Conservation (phyloP, 1,140 invertebrate species). For the Trachelipus rathkii region DNA sequence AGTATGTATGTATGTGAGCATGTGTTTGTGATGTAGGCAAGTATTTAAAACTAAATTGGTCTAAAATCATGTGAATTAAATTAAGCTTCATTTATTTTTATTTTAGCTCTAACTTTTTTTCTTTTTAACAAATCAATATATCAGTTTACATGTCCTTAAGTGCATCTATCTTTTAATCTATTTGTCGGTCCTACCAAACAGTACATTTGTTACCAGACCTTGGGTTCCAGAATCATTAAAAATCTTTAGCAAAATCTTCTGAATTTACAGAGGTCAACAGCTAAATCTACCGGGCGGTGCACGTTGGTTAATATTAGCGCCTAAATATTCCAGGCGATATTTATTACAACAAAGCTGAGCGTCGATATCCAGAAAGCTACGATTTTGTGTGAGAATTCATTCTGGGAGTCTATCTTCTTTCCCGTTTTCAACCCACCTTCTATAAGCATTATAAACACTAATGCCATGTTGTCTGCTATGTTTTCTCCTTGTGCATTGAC, state of each 20-base stretch:
- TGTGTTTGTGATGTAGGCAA: no score
- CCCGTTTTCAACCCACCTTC: constrained; percentile 47
- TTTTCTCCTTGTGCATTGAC: constrained; percentile 77
- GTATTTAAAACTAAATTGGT: no score
- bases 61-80: no score
- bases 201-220: constrained; percentile 82
- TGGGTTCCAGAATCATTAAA: constrained; percentile 61
- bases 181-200: constrained; percentile 47
- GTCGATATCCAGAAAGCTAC: constrained; percentile 64
- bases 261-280: constrained; percentile 87
- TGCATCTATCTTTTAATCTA: no score
- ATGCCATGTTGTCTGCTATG: constrained; percentile 88
- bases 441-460: constrained; percentile 78
- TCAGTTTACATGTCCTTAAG: no score
- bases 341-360: constrained; percentile 43
- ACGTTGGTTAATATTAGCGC: constrained; percentile 31
- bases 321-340: constrained; percentile 32
- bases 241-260: constrained; percentile 81
- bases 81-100: no score
- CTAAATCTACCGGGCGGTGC: constrained; percentile 71
- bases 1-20: no score
- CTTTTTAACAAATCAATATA: no score
- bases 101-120: no score
- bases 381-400: constrained; percentile 69
- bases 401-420: constrained; percentile 62